phyloP scores from a whole-genome alignment of 2,113 vertebrate species.

The Ictalurus punctatus region DNA sequence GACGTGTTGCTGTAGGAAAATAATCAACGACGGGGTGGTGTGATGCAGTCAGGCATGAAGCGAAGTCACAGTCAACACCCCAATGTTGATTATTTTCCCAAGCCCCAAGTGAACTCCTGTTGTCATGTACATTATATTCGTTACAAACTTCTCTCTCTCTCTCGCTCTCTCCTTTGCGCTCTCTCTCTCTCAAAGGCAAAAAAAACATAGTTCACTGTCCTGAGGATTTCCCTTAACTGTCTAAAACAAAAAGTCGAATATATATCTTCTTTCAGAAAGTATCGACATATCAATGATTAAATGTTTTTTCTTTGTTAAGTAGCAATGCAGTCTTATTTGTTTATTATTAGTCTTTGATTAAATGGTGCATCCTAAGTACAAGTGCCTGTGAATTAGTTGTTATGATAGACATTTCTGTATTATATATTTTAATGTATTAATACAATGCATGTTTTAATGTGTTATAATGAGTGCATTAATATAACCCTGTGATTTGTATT shows the following conservation, averaged over 20 bases:
- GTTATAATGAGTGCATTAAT: neutral
- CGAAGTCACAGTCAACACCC: neutral
- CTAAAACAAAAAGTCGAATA: neutral
- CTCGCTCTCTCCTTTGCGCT: neutral
- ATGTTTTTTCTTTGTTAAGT: neutral
- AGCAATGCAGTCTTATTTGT: neutral
- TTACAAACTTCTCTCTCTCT: too few species aligned
- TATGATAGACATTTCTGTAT: neutral
- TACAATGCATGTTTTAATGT: neutral
- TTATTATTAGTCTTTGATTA: neutral
- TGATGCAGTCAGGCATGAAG: neutral
- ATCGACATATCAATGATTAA: neutral
- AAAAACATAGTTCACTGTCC: neutral
- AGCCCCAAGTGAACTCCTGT: neutral
- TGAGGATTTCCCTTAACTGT: neutral
- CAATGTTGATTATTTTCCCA: neutral
- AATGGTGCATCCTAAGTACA: neutral
- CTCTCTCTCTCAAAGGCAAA: neutral
- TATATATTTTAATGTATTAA: too few species aligned
- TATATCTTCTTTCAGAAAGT: neutral
- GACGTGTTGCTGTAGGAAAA: neutral
- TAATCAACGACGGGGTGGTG: neutral
- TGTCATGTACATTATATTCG: neutral
- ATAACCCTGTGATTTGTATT: neutral
- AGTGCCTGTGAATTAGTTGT: neutral